Conservation (phyloP, 2,888 invertebrate species). For the Lepidochrysops patricia region DNA sequence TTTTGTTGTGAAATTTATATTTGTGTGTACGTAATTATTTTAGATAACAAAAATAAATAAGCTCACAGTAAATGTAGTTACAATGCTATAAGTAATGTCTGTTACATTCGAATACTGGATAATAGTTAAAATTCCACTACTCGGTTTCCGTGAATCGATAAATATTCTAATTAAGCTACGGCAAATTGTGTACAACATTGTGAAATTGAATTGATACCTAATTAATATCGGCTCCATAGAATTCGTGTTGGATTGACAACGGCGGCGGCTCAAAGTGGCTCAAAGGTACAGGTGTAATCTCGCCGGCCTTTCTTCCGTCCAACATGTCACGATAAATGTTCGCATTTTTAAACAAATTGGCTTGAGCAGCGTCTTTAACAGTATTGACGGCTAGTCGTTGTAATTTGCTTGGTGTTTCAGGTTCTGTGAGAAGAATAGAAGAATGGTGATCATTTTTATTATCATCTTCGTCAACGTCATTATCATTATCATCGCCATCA, state of each 20-base stretch:
- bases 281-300: constrained; percentile 67
- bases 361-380: not conserved
- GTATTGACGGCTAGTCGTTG: not conserved
- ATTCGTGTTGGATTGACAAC: constrained; percentile 46
- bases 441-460: not conserved
- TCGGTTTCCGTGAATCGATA: constrained; percentile 9
- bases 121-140: not conserved
- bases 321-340: constrained; percentile 11
- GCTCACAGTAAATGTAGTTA: not conserved
- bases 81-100: not conserved
- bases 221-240: constrained; percentile 15
- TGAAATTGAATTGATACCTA: constrained; percentile 12
- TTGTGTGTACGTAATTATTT: too few species aligned
- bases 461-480: too few species aligned
- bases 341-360: constrained; percentile 2
- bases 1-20: too few species aligned
- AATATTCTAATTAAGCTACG: constrained; percentile 11
- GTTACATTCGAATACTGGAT: not conserved
- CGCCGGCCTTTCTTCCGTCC: constrained; percentile 35
- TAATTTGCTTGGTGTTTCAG: not conserved
- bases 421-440: too few species aligned
- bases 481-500: too few species aligned
- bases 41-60: too few species aligned
- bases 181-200: constrained; percentile 8
- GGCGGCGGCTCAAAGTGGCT: constrained; percentile 43